Evolutionary conservation across 2,888 invertebrate genomes (phyloP).

Genomic region (Camptogramma bilineatum): DNA sequence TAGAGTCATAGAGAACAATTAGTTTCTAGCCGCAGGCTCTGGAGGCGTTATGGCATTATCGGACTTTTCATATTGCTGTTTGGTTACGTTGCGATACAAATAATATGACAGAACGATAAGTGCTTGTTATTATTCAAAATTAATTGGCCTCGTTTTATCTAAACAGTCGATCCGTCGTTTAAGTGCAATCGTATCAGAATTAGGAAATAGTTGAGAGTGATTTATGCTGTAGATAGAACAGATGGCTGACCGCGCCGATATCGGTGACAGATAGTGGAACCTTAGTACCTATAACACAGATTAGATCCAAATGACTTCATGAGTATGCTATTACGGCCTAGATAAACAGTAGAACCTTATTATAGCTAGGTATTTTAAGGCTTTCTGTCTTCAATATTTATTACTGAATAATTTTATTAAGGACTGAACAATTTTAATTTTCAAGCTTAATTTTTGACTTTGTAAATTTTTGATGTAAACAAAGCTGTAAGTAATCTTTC

Average conservation of each 20-base stretch:
- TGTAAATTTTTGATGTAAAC: too few relatives aligned
- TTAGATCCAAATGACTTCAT: conserved; percentile 21
- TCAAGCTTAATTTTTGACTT: too few relatives aligned
- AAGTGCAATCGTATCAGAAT: conserved; percentile 30
- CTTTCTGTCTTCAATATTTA: too few relatives aligned
- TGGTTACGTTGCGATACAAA: conserved; percentile 31
- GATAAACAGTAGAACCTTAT: background rate
- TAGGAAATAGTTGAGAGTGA: conserved; percentile 33
- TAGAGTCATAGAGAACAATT: too few relatives aligned
- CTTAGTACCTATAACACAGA: conserved; percentile 22
- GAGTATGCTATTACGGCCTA: conserved; percentile 1
- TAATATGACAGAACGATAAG: conserved; percentile 35
- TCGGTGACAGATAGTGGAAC: conserved; percentile 22
- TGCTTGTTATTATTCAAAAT: conserved; percentile 31
- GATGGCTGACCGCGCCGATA: conserved; percentile 30
- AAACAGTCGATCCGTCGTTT: conserved; percentile 30
- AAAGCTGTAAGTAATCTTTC: too few relatives aligned
- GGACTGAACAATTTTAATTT: too few relatives aligned
- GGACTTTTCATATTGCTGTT: background rate
- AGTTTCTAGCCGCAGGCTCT: conserved; percentile 1
- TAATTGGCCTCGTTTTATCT: conserved; percentile 38
- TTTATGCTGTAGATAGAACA: conserved; percentile 28
- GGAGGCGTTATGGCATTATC: conserved; percentile 28
- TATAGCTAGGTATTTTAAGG: too few relatives aligned
- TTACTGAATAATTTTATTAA: too few relatives aligned